Base-by-base conservation (phyloP, 2,113 vertebrate genomes). In the Rhinolophus ferrumequinum region DNA sequence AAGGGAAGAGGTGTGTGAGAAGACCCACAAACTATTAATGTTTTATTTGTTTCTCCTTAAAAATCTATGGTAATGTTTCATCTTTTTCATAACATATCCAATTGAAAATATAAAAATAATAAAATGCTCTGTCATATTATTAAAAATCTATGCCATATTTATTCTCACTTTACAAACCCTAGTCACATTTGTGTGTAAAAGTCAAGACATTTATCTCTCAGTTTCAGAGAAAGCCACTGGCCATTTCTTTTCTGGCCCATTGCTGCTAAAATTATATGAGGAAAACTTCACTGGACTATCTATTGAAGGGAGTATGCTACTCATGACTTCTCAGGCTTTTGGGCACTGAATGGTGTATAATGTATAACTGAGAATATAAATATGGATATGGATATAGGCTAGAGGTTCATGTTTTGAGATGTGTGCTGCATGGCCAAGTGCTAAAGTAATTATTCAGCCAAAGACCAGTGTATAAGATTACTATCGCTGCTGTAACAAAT, bases 1-100 rank as follows among this genome's bases (percentile, higher is more conserved):
- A 77, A 84, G n/a, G 33, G 41, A 72, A 70, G 5, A 62, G 18
- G 0, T 6, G 0, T 47, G 11, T 33, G 28, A 81, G 69, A 56
- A 75, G 22, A 6, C 14, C 19, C 24, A 35, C 6, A n/a, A 75
- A 6, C 12, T 52, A 9, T 38, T 16, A 22, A 14, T 16, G 8
- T 90, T 70, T 88, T n/a, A 50, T 90, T 30, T 22, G 30, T 22
- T 93, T 38, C n/a, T 56, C 14, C 30, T 84, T 82, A 52, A 89
- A n/a, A 38, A 89, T 12, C 62, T 30, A 10, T 24, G 8, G 38
- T 44, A 15, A n/a, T 58, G 1, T 73, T 89, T 60, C 54, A 52
- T 79, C 44, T 69, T 82, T 28, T 66, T 83, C 14, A 66, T 52
- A 81, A 67, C 26, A 50, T 14, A 77, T 6, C 38, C 28, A 67